phyloP scores from a whole-genome alignment of 2,888 invertebrate genomes.

The Andrena bucephala region DNA sequence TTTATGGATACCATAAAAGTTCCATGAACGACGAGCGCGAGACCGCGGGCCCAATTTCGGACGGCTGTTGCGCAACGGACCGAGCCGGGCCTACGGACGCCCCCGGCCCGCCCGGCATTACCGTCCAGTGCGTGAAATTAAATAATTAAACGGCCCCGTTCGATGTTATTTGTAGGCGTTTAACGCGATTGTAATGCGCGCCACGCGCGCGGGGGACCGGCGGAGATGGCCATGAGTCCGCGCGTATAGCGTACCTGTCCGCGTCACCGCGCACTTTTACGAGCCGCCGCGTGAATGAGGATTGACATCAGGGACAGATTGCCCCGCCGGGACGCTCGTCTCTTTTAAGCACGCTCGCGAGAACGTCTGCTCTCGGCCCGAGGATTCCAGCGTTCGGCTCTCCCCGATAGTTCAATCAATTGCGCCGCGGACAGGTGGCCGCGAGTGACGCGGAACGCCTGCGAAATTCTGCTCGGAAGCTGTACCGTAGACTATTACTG shows the following conservation, averaged over 20 bases:
- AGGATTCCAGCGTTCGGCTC: too few species aligned
- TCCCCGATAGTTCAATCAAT: too few species aligned
- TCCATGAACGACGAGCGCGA: conserved; percentile 27
- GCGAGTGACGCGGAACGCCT: too few species aligned
- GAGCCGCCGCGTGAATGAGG: conserved; percentile 20
- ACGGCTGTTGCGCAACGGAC: conserved; percentile 6
- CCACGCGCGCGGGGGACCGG: neutral
- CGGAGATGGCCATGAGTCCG: conserved; percentile 14
- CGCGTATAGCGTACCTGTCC: neutral
- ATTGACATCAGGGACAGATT: conserved; percentile 20
- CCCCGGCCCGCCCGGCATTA: neutral
- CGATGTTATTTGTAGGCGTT: conserved; percentile 21
- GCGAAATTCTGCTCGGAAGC: too few species aligned
- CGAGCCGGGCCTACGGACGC: neutral
- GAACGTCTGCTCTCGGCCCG: neutral
- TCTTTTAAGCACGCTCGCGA: neutral
- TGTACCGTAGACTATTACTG: too few species aligned
- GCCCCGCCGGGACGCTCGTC: neutral
- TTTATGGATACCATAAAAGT: conserved; percentile 41
- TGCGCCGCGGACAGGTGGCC: too few species aligned
- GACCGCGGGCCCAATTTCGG: conserved; percentile 23
- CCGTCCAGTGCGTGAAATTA: conserved; percentile 38
- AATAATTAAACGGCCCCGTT: conserved; percentile 34
- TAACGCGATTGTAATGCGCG: neutral
- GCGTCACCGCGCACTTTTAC: conserved; percentile 7